These are phyloP conservation scores for Micronycteris hirsuta DNA, from an alignment of 2,113 vertebrate species.

Conservation along the genomic window DNA sequence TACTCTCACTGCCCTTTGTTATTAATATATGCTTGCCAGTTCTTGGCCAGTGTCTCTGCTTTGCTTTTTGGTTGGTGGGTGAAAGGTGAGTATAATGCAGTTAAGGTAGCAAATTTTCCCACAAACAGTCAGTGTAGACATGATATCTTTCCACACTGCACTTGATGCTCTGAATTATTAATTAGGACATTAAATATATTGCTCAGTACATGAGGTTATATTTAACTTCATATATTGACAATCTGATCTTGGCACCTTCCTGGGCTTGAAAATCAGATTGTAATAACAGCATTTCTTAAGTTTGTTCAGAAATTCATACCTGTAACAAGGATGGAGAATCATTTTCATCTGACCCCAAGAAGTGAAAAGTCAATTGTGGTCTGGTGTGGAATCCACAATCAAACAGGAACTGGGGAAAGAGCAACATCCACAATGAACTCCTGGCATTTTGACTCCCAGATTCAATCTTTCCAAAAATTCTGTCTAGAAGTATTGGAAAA, in stretches of 20 bases:
- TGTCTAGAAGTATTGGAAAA: neutral
- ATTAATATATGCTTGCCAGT: neutral
- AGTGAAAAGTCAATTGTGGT: neutral
- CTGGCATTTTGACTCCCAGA: neutral
- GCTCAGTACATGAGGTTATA: conserved; percentile 50
- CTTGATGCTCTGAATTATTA: conserved; percentile 60
- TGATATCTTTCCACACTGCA: conserved; percentile 6
- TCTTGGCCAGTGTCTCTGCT: neutral
- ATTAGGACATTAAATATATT: conserved; percentile 51
- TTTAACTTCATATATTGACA: conserved; percentile 34
- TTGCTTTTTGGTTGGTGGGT: neutral
- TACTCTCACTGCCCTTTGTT: neutral
- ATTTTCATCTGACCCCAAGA: neutral
- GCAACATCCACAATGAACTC: neutral
- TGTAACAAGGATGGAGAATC: neutral
- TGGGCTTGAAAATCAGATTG: conserved; percentile 22
- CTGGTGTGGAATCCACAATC: neutral
- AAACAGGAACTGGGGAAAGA: neutral
- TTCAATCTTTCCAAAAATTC: neutral
- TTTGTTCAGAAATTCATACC: conserved; percentile 19
- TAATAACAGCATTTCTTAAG: conserved; percentile 13
- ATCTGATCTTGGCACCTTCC: conserved; percentile 38
- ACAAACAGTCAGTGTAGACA: neutral
- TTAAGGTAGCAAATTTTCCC: conserved; percentile 18
- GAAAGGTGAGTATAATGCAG: neutral